Base-by-base conservation (phyloP, 2,113 vertebrate species). In the Rissa tridactyla region DNA sequence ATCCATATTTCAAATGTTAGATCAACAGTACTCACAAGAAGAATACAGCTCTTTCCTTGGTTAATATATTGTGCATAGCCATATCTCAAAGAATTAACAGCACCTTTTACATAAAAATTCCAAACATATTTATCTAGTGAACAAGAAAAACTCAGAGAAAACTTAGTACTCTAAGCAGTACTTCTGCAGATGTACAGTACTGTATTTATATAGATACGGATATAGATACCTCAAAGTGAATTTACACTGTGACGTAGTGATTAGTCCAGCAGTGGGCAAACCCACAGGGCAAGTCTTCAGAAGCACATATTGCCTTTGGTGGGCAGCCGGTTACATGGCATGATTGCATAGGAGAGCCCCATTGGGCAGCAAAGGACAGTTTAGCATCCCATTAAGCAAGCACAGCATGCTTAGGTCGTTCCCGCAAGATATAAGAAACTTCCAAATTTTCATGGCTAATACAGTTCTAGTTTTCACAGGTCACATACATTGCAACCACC, bases 151-250 rank as follows among this genome's bases (percentile, higher is more conserved):
- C 65, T 90, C 66, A 95, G 96, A 54, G 52, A 54, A 54, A 54
- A 54, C 52, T 54, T 54, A 54, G 52, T 54, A 54, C 90, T 98
- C 96, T 98, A 98, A 97, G 97, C 94, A 94, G 60, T 90, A 94
- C 93, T 97, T 97, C 92, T 97, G 97, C 96, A 96, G 96, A 97
- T 62, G 91, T 96, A 96, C 96, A 97, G 95, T 94, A 97, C 91
- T 92, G 92, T 97, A 94, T 97, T 96, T 95, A 93, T 97, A 97
- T 97, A 96, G 92, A 81, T 96, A 95, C 61, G 97, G 96, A 97
- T 88, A 98, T 66, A 98, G 72, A 97, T 94, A 96, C 97, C 91
- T 96, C 92, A 95, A 96, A 96, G 96, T 96, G 97, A 98, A 98
- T 98, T 97, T 98, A 98, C 97, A 98, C 69, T 95, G 90, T 95